phyloP scores from a whole-genome alignment of 1,140 invertebrate species.

The Drosophila navojoa region DNA sequence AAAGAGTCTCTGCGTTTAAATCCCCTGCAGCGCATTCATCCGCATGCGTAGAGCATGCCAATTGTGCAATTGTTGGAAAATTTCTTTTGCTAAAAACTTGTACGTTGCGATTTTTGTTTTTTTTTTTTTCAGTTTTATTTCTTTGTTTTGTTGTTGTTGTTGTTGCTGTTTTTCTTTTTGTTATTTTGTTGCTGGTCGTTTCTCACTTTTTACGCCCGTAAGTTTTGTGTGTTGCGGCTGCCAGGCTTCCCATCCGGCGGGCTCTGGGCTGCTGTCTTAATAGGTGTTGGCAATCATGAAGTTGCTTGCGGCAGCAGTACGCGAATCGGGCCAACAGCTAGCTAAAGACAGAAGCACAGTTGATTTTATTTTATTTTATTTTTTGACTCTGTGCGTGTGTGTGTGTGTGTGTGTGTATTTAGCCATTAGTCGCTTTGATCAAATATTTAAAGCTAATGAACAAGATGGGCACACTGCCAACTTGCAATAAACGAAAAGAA shows the following conservation, averaged over 20 bases:
- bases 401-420: slow-evolving; percentile 19
- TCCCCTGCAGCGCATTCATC: slow-evolving; percentile 56
- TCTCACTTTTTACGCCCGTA: slow-evolving; percentile 45
- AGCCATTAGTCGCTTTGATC: slow-evolving; percentile 71
- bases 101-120: slow-evolving; percentile 66
- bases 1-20: slow-evolving; percentile 34
- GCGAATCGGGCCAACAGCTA: slow-evolving; percentile 35
- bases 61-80: slow-evolving; percentile 77
- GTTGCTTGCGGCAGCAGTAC: slow-evolving; percentile 42
- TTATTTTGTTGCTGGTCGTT: slow-evolving; percentile 2
- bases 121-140: slow-evolving; percentile 22
- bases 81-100: slow-evolving; percentile 69
- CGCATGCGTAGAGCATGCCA: slow-evolving; percentile 69
- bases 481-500: slow-evolving; percentile 33
- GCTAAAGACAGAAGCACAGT: slow-evolving; percentile 9
- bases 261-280: slow-evolving; percentile 44
- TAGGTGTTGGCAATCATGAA: slow-evolving; percentile 72
- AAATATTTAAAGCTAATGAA: slow-evolving; percentile 78
- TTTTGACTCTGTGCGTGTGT: slow-evolving; percentile 9
- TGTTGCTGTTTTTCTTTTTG: background rate
- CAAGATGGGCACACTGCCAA: slow-evolving; percentile 55
- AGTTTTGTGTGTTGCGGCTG: slow-evolving; percentile 52
- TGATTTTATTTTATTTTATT: slow-evolving; percentile 1
- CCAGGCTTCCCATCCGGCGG: background rate
- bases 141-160: slow-evolving; percentile 18